Base-by-base conservation (phyloP, 2,113 vertebrate genomes). In the Cathartes aura region DNA sequence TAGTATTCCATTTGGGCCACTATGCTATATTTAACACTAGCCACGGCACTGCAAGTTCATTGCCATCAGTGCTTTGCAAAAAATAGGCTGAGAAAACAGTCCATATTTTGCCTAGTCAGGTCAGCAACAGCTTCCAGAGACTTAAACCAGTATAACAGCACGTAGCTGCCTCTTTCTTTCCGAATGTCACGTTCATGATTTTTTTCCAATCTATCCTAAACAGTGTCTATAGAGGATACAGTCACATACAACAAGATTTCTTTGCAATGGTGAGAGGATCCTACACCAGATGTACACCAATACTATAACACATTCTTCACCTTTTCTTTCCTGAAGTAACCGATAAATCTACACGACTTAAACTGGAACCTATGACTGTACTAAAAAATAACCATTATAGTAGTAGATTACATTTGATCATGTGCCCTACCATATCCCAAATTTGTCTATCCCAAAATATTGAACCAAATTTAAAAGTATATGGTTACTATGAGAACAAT, bases 151-250 rank as follows among this genome's bases (percentile, higher is more conserved):
- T n/a, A 4, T 29, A 76, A 36, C 21, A 38, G 8, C 14, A 40
- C 5, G 9, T 30, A 62, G 59, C 32, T 74, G 47, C 36, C 42
- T 62, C 47, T 75, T 53, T 70, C 24, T 40, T 80, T 74, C 45
- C 43, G 26, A 70, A 75, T 6, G 26, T 58, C n/a, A 16, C 2
- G 0, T 26, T 76, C 26, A 12, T 14, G 9, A 11, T 12, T 70
- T 74, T 42, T 59, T 48, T 3, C 30, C n/a, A 45, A 4, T 23
- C 47, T 50, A 43, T 22, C 5, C 23, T 43, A 50, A 78, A 55
- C 27, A n/a, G 27, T 0, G 0, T 15, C 58, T 66, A 18, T 6
- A 42, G 19, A 70, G 8, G 32, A 26, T 21, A 36, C 1, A 50
- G 90, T 23, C 20, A 23, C 29, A 40, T 29, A 42, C 14, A 64